phyloP scores from a whole-genome alignment of 2,797 vertebrate genomes.

The Pterois miles region DNA sequence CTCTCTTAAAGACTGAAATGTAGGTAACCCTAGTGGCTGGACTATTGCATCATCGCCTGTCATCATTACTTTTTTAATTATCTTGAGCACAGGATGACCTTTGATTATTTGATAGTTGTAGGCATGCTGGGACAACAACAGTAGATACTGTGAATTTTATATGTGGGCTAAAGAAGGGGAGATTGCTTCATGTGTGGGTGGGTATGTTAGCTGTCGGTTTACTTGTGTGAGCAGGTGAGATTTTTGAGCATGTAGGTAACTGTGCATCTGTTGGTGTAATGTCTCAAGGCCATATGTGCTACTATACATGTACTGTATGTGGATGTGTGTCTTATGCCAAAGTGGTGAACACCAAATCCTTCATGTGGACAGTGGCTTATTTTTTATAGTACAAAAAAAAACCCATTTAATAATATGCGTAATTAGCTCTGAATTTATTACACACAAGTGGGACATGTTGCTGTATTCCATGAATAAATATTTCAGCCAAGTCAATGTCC shows the following conservation, averaged over 20 bases:
- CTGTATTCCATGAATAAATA: neutral
- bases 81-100: constrained; percentile 4
- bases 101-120: neutral
- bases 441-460: neutral
- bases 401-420: neutral
- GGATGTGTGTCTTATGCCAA: neutral
- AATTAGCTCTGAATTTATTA: neutral
- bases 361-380: neutral
- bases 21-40: neutral
- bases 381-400: neutral
- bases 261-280: neutral
- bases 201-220: neutral
- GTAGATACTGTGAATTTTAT: constrained; percentile 18
- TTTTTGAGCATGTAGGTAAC: neutral
- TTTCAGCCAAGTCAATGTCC: neutral
- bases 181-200: constrained; percentile 6
- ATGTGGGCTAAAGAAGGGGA: neutral
- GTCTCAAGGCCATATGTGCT: neutral
- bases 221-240: neutral
- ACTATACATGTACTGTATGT: neutral
- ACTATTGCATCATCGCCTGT: neutral
- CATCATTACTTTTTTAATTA: neutral
- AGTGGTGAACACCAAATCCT: neutral
- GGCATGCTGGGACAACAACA: neutral
- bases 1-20: neutral